phyloP scores from a whole-genome alignment of 92 coral and sea anemone species.

The Diadumene lineata region DNA sequence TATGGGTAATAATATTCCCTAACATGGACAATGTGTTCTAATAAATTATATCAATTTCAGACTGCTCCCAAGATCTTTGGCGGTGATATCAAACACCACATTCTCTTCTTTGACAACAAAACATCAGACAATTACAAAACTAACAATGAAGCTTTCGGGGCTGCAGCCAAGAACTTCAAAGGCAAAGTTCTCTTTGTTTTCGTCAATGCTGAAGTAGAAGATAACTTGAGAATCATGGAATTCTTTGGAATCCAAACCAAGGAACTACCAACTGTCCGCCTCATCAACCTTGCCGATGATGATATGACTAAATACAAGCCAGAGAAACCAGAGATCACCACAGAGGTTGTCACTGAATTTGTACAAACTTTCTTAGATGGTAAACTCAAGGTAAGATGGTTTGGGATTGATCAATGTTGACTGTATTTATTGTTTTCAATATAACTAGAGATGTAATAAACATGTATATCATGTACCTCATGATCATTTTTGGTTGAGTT shows the following conservation, averaged over 20 bases:
- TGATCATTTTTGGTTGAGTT: too few relatives aligned
- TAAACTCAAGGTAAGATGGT: constrained; percentile 71
- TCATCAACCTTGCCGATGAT: constrained; percentile 93
- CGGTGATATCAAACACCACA: constrained; percentile 89
- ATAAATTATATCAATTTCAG: constrained; percentile 23
- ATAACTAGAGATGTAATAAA: not conserved
- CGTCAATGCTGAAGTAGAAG: constrained; percentile 87
- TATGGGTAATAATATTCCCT: too few relatives aligned
- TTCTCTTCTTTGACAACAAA: constrained; percentile 83
- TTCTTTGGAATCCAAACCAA: constrained; percentile 88
- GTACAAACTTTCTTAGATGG: constrained; percentile 78
- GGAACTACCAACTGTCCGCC: constrained; percentile 91
- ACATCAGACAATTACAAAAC: constrained; percentile 73
- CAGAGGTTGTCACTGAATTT: constrained; percentile 73
- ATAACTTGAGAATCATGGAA: constrained; percentile 92
- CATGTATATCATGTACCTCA: too few relatives aligned
- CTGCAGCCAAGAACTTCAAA: constrained; percentile 91
- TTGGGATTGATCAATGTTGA: not conserved
- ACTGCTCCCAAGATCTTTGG: constrained; percentile 99
- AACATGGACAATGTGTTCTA: too few relatives aligned
- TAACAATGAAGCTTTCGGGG: constrained; percentile 63
- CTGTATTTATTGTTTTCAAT: not conserved
- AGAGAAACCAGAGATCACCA: constrained; percentile 62
- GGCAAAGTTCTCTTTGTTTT: constrained; percentile 95
- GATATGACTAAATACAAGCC: constrained; percentile 98